These are phyloP conservation scores for Erythrocebus patas DNA, from an alignment of 2,113 vertebrate genomes.

Conservation along the genomic window DNA sequence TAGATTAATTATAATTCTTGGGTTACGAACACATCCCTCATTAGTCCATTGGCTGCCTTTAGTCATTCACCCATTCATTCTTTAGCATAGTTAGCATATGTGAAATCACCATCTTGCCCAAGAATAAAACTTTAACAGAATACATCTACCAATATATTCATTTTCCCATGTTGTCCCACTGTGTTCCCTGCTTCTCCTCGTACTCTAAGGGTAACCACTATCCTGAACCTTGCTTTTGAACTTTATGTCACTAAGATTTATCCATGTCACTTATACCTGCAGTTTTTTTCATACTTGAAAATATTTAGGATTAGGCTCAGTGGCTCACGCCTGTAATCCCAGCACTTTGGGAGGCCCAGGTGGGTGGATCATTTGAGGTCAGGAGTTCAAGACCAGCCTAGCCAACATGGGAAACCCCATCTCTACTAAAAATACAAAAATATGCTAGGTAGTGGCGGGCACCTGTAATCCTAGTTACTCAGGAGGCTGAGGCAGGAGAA, in stretches of 20 bases:
- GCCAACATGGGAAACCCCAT: too few species aligned
- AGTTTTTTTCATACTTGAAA: conserved; percentile 5
- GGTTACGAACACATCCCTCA: neutral
- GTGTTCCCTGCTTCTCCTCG: neutral
- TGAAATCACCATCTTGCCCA: neutral
- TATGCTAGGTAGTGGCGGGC: too few species aligned
- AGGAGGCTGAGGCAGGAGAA: too few species aligned
- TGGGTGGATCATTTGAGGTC: too few species aligned
- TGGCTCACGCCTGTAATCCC: too few species aligned
- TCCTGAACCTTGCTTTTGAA: neutral
- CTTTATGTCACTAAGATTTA: neutral
- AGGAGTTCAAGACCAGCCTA: neutral
- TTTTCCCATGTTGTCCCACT: neutral
- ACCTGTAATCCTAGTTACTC: too few species aligned
- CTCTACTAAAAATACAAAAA: too few species aligned
- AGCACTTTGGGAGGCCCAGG: too few species aligned
- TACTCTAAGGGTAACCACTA: neutral
- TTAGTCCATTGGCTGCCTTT: neutral
- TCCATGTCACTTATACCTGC: neutral
- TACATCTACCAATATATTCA: neutral
- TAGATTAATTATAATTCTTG: neutral
- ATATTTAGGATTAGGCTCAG: neutral
- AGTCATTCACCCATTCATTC: neutral
- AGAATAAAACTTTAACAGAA: neutral
- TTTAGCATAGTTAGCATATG: neutral